Percentiles rank a stretch among this genome's conserved stretches.
phyloP scores from a whole-genome alignment of 2,888 invertebrate genomes.

The Ectropis crepuscularia region DNA sequence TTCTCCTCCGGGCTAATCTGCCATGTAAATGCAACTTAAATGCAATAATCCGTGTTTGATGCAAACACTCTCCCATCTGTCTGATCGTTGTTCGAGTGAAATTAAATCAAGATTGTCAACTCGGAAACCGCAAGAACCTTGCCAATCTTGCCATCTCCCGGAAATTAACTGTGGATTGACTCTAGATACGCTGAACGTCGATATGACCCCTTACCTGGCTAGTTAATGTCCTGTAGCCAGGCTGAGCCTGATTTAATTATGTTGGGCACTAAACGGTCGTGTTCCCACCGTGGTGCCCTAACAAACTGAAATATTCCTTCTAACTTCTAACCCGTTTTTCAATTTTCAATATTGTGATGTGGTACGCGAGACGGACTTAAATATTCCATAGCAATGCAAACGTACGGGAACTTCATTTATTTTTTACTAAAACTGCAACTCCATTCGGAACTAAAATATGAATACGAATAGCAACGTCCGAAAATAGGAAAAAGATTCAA shows the following conservation, averaged over 20 bases:
- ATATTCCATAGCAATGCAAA: conserved; percentile 6
- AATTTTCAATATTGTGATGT: conserved; percentile 3
- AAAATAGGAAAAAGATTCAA: conserved; percentile 35
- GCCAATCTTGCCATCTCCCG: conserved; percentile 12
- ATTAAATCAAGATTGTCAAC: conserved; percentile 33
- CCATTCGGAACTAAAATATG: conserved; percentile 22
- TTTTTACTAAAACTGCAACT: conserved; percentile 10
- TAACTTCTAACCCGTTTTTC: background rate
- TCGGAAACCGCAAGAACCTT: too few species aligned
- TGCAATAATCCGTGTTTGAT: conserved; percentile 60
- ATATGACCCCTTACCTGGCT: background rate
- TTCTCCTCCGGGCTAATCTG: conserved; percentile 25
- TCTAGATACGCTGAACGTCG: background rate
- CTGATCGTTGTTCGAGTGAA: conserved; percentile 55
- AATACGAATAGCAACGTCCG: conserved; percentile 23
- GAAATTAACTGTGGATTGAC: conserved; percentile 9
- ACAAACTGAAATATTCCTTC: background rate
- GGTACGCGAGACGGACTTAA: background rate
- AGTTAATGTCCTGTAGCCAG: background rate
- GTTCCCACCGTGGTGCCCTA: background rate
- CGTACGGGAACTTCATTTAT: conserved; percentile 14
- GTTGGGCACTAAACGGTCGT: background rate
- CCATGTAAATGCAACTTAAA: too few species aligned
- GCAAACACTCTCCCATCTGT: conserved; percentile 54
- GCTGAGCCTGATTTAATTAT: conserved; percentile 1